Base-by-base conservation (phyloP, 2,888 invertebrate species). In the Watsonalla cultraria region DNA sequence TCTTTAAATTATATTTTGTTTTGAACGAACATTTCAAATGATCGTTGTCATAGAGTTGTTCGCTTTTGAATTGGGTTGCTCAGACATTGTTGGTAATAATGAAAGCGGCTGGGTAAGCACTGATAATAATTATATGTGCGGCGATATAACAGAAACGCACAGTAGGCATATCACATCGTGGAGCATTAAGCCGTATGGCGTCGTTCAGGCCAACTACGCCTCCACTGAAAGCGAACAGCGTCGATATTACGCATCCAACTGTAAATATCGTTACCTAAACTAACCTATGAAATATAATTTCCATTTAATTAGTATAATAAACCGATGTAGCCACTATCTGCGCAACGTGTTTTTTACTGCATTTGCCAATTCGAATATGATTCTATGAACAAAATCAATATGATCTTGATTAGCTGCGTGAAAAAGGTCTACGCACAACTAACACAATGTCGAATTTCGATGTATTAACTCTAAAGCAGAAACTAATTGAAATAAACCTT, bases 101-200 rank as follows among this genome's bases (percentile, higher is more conserved):
- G 64, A 64, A 68, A 63, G 71, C 59, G 58, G 66, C 66, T 70
- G 68, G 66, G 70, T 72, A 67, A 74, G 71, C 64, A 66, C 64
- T 62, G 74, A 72, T 72, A 74, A 73, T 73, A 66, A 74, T 73
- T 62, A 60, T 58, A 64, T 62, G 58, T 67, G 63, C 58, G 56
- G 62, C 60, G 62, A 59, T 54, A 59, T 57, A 64, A 64, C 63
- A 58, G 61, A 66, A 69, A 63, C 68, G 64, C 68, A 65, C 58
- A 66, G 58, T 64, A 57, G 55, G 64, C 64, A 58, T 64, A 62
- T 62, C 65, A 60, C 62, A 63, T 66, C 65, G 65, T 57, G 65
- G 66, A 61, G 59, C 63, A 62, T 58, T 63, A 59, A 66, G 65
- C 62, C 59, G 64, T 64, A 68, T 61, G 53, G 54, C 54, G 61